Conservation (phyloP, 2,113 vertebrate genomes). For the Cynopterus brachyotis region DNA sequence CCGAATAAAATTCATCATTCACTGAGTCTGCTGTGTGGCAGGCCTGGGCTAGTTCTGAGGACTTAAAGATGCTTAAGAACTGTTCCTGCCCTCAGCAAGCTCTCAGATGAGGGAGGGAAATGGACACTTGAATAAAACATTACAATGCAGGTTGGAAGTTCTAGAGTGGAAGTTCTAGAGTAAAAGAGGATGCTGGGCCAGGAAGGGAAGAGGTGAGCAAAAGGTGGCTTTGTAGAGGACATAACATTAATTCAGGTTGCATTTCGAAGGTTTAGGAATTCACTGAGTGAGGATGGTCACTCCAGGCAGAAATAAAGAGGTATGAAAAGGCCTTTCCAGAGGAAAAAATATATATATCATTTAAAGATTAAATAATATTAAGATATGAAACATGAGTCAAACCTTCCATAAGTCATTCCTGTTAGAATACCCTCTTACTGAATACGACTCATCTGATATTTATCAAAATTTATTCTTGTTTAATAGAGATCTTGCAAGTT, state of each 20-base stretch:
- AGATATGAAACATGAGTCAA: background rate
- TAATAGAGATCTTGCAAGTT: background rate
- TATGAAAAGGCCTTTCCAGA: background rate
- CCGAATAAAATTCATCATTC: background rate
- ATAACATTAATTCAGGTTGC: background rate
- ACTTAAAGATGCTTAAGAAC: slow-evolving; percentile 5
- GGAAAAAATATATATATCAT: background rate
- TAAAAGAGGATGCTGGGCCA: background rate
- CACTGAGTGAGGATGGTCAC: background rate
- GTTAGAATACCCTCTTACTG: background rate
- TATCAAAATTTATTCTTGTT: background rate
- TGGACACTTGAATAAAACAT: background rate
- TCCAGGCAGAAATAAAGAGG: background rate
- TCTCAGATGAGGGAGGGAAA: background rate
- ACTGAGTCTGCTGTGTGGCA: background rate
- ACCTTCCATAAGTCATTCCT: background rate
- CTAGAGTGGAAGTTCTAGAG: background rate
- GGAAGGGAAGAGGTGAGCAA: background rate
- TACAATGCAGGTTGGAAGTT: background rate
- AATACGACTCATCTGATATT: background rate
- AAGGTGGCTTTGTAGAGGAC: background rate
- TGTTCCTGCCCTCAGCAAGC: background rate
- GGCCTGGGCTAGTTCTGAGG: background rate
- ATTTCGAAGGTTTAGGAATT: slow-evolving; percentile 17
- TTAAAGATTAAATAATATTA: slow-evolving; percentile 38